Base-by-base conservation (phyloP, 2,797 vertebrate species). In the Gobionotothen gibberifrons region DNA sequence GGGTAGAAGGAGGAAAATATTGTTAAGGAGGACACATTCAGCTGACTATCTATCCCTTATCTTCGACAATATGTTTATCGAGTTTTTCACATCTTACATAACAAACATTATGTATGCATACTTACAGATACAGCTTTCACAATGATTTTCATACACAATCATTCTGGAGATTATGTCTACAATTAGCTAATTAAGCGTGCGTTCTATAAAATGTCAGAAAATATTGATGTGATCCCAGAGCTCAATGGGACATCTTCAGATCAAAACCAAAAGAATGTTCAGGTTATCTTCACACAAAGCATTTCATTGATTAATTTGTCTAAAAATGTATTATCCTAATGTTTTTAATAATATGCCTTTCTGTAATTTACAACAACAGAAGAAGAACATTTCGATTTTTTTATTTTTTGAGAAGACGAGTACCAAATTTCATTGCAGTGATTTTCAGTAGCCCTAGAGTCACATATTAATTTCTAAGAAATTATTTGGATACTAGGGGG, bases 291-390 rank as follows among this genome's bases (percentile, higher is more conserved):
- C 5, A 36, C 26, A 36, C 32, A 36, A 6, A 36, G 8, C 32
- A 36, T 36, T 36, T 6, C 32, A 71, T 66, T 4, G 0, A 21
- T 29, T 39, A 11, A 14, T 26, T 47, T 26, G 1, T 43, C 39
- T 1, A 29, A 67, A 74, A n/a, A 5, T 21, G 19, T 13, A 11
- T 16, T 46, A 8, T n/a, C 1, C 10, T n/a, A 10, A 40, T 48
- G 13, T 70, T n/a, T 26, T 42, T 16, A 59, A 40, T 22, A 54
- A 21, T 10, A n/a, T 44, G 3, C 7, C 26, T 36, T 13, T 11
- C 58, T 68, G 17, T 48, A 15, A 67, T 53, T 54, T 19, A 65
- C 36, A 55, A 5, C 8, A 10, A 19, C 40, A 32, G 21, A 63
- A 9, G 36, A 22, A 19, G 59, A 78, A 10, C 32, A n/a, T 43